phyloP scores from a whole-genome alignment of 2,797 vertebrate species.

The Poeciliopsis infans region DNA sequence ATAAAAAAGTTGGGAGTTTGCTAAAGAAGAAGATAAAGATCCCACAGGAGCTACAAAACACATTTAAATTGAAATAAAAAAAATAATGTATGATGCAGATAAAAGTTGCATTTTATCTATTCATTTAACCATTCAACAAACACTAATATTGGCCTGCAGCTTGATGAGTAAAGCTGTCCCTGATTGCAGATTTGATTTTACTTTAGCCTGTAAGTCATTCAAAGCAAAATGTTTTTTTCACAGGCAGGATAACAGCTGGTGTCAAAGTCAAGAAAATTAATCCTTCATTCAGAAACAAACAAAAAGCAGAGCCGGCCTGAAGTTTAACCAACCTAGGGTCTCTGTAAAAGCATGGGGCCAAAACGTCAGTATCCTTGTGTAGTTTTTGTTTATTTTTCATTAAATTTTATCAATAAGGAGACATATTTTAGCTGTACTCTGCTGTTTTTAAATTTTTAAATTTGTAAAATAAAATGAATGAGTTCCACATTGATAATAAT shows the following conservation, averaged over 20 bases:
- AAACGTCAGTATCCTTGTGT: not conserved
- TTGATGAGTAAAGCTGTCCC: slow-evolving; percentile 5
- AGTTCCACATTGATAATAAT: not conserved
- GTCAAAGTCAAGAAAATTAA: not conserved
- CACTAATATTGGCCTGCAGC: slow-evolving; percentile 7
- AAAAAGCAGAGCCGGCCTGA: not conserved
- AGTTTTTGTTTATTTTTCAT: not conserved
- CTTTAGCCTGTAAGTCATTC: not conserved
- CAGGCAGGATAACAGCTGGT: not conserved
- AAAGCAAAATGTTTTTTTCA: not conserved
- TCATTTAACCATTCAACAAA: not conserved
- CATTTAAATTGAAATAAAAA: slow-evolving; percentile 22
- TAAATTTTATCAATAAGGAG: not conserved
- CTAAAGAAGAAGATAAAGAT: slow-evolving; percentile 57
- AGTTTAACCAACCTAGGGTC: not conserved
- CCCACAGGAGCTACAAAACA: slow-evolving; percentile 16
- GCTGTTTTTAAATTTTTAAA: not conserved
- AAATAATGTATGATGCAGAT: slow-evolving; percentile 17
- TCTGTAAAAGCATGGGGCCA: not conserved
- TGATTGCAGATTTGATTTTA: slow-evolving; percentile 3
- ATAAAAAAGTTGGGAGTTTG: slow-evolving; percentile 32
- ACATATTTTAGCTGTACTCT: too few relatives aligned
- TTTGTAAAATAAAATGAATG: not conserved
- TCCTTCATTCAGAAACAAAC: not conserved
- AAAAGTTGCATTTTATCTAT: slow-evolving; percentile 29